Evolutionary conservation across 53 echinoderm and acorn worm genomes (phyloP).

Genomic region (Glandiceps talaboti): DNA sequence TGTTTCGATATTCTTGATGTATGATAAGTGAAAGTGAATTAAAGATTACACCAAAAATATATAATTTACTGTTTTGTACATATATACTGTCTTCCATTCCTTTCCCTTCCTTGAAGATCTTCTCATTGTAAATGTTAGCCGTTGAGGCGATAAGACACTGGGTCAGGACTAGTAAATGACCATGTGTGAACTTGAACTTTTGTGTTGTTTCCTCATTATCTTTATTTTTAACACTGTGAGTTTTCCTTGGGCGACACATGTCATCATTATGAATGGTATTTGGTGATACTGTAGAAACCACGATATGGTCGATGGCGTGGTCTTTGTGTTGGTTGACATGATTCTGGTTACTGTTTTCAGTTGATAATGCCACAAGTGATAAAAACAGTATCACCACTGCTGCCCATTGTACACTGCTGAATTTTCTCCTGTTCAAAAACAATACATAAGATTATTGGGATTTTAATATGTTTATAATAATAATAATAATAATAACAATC

Average conservation of each 20-base stretch:
- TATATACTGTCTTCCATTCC: constrained; percentile 67
- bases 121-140: constrained; percentile 93
- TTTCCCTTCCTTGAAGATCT: constrained; percentile 82
- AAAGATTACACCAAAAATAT: constrained; percentile 76
- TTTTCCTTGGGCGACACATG: neutral
- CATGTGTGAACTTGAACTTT: constrained; percentile 5
- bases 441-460: neutral
- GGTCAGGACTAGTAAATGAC: constrained; percentile 48
- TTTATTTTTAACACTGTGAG: neutral
- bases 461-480: too few species aligned
- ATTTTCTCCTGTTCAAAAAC: constrained; percentile 45
- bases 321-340: neutral
- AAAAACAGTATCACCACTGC: constrained; percentile 75
- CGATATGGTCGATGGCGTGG: neutral
- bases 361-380: constrained; percentile 75
- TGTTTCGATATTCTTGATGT: constrained; percentile 36
- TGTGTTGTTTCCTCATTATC: neutral
- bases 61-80: constrained; percentile 78
- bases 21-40: constrained; percentile 41
- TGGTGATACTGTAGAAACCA: neutral
- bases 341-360: constrained; percentile 17
- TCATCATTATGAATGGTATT: neutral
- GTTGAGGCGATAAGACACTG: constrained; percentile 75
- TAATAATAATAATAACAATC: too few species aligned
- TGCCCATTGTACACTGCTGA: constrained; percentile 74